These are phyloP conservation scores for Papilio dardanus DNA, from an alignment of 1,140 invertebrate genomes.

Conservation along the genomic window DNA sequence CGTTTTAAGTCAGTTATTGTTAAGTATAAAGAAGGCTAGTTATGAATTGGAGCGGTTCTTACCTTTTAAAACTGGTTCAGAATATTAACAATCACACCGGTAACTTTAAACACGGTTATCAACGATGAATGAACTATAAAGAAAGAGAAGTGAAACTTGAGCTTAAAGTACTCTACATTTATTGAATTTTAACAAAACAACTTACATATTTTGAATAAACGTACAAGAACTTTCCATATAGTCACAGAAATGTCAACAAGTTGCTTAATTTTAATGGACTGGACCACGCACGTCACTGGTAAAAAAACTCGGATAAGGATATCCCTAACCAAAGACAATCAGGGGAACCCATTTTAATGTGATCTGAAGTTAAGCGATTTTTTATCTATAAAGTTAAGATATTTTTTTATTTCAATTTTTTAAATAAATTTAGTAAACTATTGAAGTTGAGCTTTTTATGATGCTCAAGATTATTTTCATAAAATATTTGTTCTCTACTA, in stretches of 20 bases:
- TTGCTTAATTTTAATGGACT: not conserved
- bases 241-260: not conserved
- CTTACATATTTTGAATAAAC: too few relatives aligned
- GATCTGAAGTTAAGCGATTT: too few relatives aligned
- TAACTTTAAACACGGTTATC: not conserved
- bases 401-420: too few relatives aligned
- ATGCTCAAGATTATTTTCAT: too few relatives aligned
- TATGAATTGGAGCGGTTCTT: too few relatives aligned
- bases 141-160: not conserved
- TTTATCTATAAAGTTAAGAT: too few relatives aligned
- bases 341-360: not conserved
- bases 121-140: not conserved
- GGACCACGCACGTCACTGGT: not conserved
- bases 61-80: not conserved
- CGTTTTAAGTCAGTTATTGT: too few relatives aligned
- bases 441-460: too few relatives aligned
- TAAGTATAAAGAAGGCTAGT: too few relatives aligned
- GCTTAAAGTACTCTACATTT: not conserved
- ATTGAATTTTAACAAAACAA: not conserved
- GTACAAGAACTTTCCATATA: not conserved
- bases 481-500: too few relatives aligned
- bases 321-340: slow-evolving; percentile 8
- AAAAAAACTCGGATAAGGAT: not conserved
- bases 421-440: too few relatives aligned
- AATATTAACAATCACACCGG: not conserved